phyloP scores from a whole-genome alignment of 2,113 vertebrate species.

The Blennius ocellaris region DNA sequence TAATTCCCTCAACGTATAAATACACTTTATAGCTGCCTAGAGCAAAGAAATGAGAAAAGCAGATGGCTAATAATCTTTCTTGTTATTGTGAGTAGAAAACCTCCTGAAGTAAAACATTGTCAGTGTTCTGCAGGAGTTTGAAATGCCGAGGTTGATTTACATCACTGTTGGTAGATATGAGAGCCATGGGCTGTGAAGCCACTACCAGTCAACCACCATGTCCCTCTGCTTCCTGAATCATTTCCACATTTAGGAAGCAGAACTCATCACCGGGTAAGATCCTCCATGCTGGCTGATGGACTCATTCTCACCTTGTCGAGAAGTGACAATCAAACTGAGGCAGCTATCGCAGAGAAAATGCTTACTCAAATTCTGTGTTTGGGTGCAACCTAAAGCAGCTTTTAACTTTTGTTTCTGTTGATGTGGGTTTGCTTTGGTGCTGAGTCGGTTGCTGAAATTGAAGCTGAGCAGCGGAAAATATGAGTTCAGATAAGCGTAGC shows the following conservation, averaged over 20 bases:
- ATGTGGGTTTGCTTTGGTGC: constrained; percentile 31
- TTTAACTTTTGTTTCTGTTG: constrained; percentile 3
- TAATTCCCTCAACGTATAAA: no score
- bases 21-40: no score
- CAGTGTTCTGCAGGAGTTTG: constrained; percentile 33
- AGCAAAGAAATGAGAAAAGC: no score
- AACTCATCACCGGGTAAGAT: constrained; percentile 60
- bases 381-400: constrained; percentile 27
- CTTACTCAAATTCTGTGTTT: constrained; percentile 45
- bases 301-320: constrained; percentile 64
- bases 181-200: constrained; percentile 45
- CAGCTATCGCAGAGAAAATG: constrained; percentile 57
- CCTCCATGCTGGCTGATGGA: constrained; percentile 73
- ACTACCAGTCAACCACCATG: constrained; percentile 69
- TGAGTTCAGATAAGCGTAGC: constrained; percentile 41
- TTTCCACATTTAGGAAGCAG: constrained; percentile 64
- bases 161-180: constrained; percentile 57
- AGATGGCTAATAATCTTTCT: no score
- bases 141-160: constrained; percentile 44
- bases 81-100: no score
- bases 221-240: constrained; percentile 75
- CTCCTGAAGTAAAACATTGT: not conserved
- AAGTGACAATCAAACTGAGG: constrained; percentile 73
- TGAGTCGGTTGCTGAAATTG: constrained; percentile 28
- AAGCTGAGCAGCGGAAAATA: constrained; percentile 49